Base-by-base conservation (phyloP, 35 echinoderm and acorn worm species). In the Strongylocentrotus purpuratus region DNA sequence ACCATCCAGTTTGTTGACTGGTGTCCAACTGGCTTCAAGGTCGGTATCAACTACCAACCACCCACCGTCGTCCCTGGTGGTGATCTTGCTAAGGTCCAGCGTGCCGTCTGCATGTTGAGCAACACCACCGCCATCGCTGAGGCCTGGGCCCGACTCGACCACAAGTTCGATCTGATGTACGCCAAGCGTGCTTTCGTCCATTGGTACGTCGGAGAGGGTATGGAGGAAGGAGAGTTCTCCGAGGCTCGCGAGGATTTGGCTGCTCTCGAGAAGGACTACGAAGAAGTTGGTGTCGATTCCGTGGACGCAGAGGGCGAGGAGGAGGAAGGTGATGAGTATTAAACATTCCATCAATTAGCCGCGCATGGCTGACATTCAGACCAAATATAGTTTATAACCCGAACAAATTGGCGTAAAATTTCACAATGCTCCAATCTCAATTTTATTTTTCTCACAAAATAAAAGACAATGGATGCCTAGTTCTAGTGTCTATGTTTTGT, bases 1-100 rank as follows among this genome's bases (percentile, higher is more conserved):
- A 90, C 93, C 94, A 96, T 96, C 85, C 96, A 94, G 93, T 96
- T 96, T 41, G 96, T 96, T 1, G 86, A 88, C 96, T 94, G 93
- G 94, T 46, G 47, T 45, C 96, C 96, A 58, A 61, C 48, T 94
- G 96, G 93, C n/a, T 94, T 96, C 86, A 90, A 61, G 55, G 85
- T 48, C 25, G 96, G 96, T 47, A 86, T 96, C 32, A 96, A 94
- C 92, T 33, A 41, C 61, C 59, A 95, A 33, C 31, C 96, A 22
- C 86, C 96, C 20, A 93, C 91, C 9, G 88, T 61, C 33, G 95
- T 95, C 6, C 65, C 95, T n/a, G 95, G 95, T 22, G 61, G 87
- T 46, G 87, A 89, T 89, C 87, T 89, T 4, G 87, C 87, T 31
- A 89, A 89, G 87, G 87, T 89, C 25, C 87, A 89, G 31, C 87